A percentile compares a stretch with the other conserved stretches of the same genome.
Conservation (phyloP, 2,888 invertebrate species). For the Macrosoma leucophasiata region DNA sequence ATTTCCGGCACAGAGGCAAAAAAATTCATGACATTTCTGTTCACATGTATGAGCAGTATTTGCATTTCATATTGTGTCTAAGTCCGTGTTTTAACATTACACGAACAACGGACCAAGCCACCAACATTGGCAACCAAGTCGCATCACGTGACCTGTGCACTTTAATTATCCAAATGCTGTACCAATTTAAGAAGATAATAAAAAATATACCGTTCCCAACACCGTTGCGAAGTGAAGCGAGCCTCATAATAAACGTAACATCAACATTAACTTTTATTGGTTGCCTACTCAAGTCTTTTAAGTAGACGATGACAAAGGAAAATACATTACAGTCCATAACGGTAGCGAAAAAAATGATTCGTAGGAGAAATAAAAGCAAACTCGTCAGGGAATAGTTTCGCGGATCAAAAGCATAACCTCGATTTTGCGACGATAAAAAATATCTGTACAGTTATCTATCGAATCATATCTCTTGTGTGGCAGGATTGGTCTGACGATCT, state of each 20-base stretch:
- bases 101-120: no score
- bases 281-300: slow-evolving; percentile 10
- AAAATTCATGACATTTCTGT: no score
- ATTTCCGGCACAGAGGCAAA: no score
- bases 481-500: slow-evolving; percentile 41
- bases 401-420: slow-evolving; percentile 59
- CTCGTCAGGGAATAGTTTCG: slow-evolving; percentile 26
- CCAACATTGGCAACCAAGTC: no score
- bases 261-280: slow-evolving; percentile 18
- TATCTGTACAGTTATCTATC: slow-evolving; percentile 69
- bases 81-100: no score
- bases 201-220: slow-evolving; percentile 34
- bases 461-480: slow-evolving; percentile 61
- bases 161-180: slow-evolving; percentile 21
- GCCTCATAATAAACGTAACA: slow-evolving; percentile 23
- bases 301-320: background rate
- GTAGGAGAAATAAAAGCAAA: background rate
- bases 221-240: slow-evolving; percentile 28
- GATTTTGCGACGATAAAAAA: slow-evolving; percentile 57
- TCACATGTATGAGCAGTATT: no score
- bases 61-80: no score
- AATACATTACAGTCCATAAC: background rate
- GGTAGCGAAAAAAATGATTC: no score
- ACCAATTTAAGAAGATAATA: slow-evolving; percentile 27
- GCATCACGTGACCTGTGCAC: slow-evolving; percentile 18